These are phyloP conservation scores for Eristalis arbustorum DNA, from an alignment of 2,888 invertebrate genomes.

Conservation along the genomic window DNA sequence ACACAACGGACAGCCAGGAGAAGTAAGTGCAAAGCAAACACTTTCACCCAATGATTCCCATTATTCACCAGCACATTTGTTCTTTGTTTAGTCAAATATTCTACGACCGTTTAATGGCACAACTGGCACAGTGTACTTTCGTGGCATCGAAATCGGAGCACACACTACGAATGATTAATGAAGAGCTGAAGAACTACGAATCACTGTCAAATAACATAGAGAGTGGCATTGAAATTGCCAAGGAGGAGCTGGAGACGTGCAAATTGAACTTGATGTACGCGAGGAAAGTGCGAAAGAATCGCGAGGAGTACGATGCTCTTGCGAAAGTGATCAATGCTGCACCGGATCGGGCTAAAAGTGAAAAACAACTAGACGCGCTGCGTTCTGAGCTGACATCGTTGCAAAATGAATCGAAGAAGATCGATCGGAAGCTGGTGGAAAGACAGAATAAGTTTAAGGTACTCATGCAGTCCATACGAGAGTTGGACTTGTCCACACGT, in stretches of 20 bases:
- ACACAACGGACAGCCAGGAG: conserved; percentile 83
- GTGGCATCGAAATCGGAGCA: conserved; percentile 89
- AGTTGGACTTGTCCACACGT: conserved; percentile 88
- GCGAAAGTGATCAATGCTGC: conserved; percentile 93
- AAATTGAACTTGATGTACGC: conserved; percentile 89
- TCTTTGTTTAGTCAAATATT: conserved; percentile 82
- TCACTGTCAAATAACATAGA: conserved; percentile 87
- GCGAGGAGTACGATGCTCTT: conserved; percentile 93
- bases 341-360: conserved; percentile 90
- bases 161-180: conserved; percentile 88
- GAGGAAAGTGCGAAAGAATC: conserved; percentile 90
- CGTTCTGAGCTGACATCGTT: conserved; percentile 86
- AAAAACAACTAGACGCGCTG: conserved; percentile 84
- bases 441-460: conserved; percentile 93
- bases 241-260: conserved; percentile 88
- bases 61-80: neutral
- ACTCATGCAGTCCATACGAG: conserved; percentile 90
- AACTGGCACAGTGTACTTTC: conserved; percentile 91
- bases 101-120: conserved; percentile 88
- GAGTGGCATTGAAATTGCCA: conserved; percentile 87
- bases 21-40: conserved; percentile 72
- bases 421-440: conserved; percentile 87
- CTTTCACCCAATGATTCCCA: neutral
- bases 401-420: conserved; percentile 84
- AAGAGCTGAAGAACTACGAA: conserved; percentile 91